These are phyloP conservation scores for Chloroceryle amazona DNA, from an alignment of 2,797 vertebrate species.

Conservation along the genomic window DNA sequence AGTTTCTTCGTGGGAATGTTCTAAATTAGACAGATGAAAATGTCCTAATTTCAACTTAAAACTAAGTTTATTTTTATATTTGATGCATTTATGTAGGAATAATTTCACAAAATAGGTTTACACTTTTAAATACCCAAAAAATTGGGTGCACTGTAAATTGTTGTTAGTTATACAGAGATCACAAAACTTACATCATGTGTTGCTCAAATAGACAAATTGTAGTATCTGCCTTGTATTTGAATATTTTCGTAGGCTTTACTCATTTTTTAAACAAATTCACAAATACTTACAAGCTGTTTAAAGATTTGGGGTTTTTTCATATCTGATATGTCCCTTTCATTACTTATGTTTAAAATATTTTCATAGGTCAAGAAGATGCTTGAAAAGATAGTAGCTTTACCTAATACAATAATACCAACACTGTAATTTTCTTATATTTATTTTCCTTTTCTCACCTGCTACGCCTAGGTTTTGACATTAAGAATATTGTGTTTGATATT, in stretches of 20 bases:
- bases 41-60: neutral
- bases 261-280: neutral
- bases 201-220: neutral
- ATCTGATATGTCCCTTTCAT: neutral
- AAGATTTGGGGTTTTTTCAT: neutral
- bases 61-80: neutral
- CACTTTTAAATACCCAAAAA: neutral
- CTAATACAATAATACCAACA: conserved; percentile 59
- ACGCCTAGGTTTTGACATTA: conserved; percentile 80
- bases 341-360: neutral
- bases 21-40: neutral
- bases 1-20: neutral
- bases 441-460: conserved; percentile 80
- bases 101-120: neutral
- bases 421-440: conserved; percentile 75
- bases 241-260: neutral
- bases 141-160: neutral
- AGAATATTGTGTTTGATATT: conserved; percentile 85
- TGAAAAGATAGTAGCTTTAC: neutral
- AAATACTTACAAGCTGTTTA: neutral
- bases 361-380: neutral
- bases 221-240: neutral
- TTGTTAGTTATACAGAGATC: neutral
- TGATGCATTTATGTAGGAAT: neutral
- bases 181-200: neutral